Percentiles rank a stretch among this genome's conserved stretches.
Conservation (phyloP, 1,140 invertebrate species). For the Gryon sp. region DNA sequence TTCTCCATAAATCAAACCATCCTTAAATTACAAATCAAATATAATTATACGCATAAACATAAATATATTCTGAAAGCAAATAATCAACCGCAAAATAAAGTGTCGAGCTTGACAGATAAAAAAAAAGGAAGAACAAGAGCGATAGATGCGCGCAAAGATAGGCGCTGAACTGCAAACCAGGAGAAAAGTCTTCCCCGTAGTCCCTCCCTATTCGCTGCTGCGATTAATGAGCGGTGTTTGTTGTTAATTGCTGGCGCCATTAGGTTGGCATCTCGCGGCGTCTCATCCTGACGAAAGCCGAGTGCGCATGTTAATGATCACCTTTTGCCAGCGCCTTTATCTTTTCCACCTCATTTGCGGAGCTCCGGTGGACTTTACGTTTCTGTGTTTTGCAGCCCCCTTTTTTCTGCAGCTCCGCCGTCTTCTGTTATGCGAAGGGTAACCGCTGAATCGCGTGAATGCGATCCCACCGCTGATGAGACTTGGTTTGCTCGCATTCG, state of each 20-base stretch:
- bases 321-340: conserved; percentile 75
- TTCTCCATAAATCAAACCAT: no score
- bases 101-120: no score
- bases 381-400: conserved; percentile 46
- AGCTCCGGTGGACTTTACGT: conserved; percentile 63
- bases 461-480: conserved; percentile 42
- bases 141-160: conserved; percentile 10
- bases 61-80: no score
- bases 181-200: conserved; percentile 59
- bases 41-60: no score
- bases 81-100: no score
- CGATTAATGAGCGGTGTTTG: conserved; percentile 81
- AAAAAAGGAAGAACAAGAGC: conserved; percentile 12
- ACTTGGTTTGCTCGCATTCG: conserved; percentile 38
- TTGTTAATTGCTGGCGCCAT: conserved; percentile 80
- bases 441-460: conserved; percentile 58
- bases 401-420: conserved; percentile 51
- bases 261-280: conserved; percentile 76
- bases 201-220: conserved; percentile 58
- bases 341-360: conserved; percentile 80
- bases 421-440: conserved; percentile 56
- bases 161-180: conserved; percentile 27
- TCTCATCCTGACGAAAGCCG: conserved; percentile 69
- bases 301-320: conserved; percentile 79
- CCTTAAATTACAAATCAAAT: no score